phyloP scores from a whole-genome alignment of 2,113 vertebrate species.

The Felis catus region F.catus_Fca126_mat1.0 CM031417.1:106297501-106298000 shows the following conservation, averaged over 20 bases:
- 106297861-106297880: too few species aligned
- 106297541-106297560: neutral
- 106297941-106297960: too few species aligned
- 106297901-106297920: too few species aligned
- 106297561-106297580: neutral
- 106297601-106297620: neutral
- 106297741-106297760: neutral
- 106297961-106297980: too few species aligned
- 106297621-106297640: neutral
- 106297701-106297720: neutral
- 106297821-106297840: neutral
- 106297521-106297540: neutral
- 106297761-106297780: neutral
- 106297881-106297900: too few species aligned
- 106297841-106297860: neutral
- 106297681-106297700: neutral
- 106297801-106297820: neutral
- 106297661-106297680: neutral
- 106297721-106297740: neutral
- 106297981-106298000: too few species aligned
- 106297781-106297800: neutral
- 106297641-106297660: neutral
- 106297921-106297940: too few species aligned
- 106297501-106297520: neutral
- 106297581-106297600: neutral